Conservation (phyloP, 2,113 vertebrate genomes). For the Hiodon alosoides region DNA sequence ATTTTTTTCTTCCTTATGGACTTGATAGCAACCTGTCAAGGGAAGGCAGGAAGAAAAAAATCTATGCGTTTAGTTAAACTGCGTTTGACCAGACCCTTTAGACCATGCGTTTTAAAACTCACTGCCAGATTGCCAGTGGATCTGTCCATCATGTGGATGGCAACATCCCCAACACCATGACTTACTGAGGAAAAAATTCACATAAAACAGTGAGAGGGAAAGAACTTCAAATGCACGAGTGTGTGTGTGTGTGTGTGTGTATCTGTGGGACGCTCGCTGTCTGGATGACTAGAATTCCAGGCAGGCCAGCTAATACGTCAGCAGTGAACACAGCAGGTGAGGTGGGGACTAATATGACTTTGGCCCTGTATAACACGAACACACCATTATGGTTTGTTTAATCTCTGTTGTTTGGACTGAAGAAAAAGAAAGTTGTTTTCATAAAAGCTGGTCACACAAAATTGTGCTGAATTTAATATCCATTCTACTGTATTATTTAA, state of each 20-base stretch:
- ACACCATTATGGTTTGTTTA: no score
- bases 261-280: slow-evolving; percentile 20
- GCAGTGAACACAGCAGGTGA: not conserved
- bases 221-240: not conserved
- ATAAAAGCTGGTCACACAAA: no score
- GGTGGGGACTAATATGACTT: not conserved
- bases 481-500: no score
- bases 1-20: slow-evolving; percentile 93
- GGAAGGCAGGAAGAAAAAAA: not conserved
- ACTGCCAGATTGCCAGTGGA: no score
- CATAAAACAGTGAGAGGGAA: not conserved
- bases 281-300: slow-evolving; percentile 13
- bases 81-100: no score
- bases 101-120: no score
- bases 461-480: no score
- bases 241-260: slow-evolving; percentile 12
- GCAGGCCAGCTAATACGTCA: slow-evolving; percentile 14
- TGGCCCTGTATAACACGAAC: not conserved
- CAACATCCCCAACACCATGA: not conserved
- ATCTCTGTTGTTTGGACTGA: no score
- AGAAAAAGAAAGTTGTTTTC: no score
- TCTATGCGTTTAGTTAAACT: no score
- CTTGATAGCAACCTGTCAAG: slow-evolving; percentile 87
- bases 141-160: not conserved
- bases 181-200: not conserved